Evolutionary conservation across 1,140 invertebrate species (phyloP).

Genomic region (Drosophila chauvacae): DNA sequence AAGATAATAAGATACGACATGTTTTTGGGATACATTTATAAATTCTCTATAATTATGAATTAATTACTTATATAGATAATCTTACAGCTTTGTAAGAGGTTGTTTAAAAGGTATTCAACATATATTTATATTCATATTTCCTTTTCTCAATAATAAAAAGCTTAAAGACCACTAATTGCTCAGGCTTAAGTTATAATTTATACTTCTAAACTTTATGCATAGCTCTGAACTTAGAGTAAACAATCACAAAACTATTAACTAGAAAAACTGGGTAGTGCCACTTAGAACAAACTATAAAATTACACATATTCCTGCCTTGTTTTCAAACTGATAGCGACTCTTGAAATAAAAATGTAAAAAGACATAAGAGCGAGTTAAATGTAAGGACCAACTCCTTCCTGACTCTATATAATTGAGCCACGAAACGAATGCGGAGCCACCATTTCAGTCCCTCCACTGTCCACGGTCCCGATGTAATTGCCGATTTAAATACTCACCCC

Average conservation of each 20-base stretch:
- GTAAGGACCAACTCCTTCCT: slow-evolving; percentile 9
- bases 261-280: neutral
- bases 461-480: slow-evolving; percentile 49
- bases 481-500: slow-evolving; percentile 63
- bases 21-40: neutral
- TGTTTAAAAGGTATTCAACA: neutral
- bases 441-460: slow-evolving; percentile 5
- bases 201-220: too few species aligned
- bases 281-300: neutral
- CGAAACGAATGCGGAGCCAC: neutral
- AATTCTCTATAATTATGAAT: neutral
- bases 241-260: neutral
- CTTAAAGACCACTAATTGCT: neutral
- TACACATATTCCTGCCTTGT: neutral
- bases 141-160: neutral
- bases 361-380: neutral
- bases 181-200: neutral
- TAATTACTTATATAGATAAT: neutral
- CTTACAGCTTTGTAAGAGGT: neutral
- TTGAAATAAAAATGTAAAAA: neutral
- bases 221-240: neutral
- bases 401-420: slow-evolving; percentile 50
- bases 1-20: neutral
- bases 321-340: neutral
- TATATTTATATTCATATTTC: too few species aligned